Evolutionary conservation across 2,113 vertebrate species (phyloP).

Genomic region (Plecturocebus donacophilus): DNA sequence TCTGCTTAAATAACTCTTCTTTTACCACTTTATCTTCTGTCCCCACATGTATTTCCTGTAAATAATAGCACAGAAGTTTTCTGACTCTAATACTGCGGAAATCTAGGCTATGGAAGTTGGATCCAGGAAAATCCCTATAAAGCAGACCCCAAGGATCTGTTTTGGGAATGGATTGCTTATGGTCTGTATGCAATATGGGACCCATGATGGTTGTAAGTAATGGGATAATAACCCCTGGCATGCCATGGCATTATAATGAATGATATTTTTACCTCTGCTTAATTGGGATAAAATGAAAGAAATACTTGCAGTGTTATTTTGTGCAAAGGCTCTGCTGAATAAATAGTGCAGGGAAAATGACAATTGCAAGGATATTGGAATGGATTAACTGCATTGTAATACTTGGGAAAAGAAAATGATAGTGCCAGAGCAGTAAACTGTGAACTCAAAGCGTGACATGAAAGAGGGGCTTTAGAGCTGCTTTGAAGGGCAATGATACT

Average conservation of each 20-base stretch:
- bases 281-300: background rate
- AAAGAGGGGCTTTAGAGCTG: background rate
- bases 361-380: background rate
- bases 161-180: background rate
- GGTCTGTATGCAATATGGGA: fast-evolving
- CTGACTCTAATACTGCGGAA: background rate
- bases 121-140: background rate
- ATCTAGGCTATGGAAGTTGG: background rate
- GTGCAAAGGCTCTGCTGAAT: background rate
- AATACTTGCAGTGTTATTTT: background rate
- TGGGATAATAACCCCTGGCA: background rate
- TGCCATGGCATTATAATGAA: background rate
- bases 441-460: background rate
- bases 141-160: background rate
- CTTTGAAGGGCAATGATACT: too few species aligned
- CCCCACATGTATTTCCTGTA: background rate
- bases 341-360: background rate
- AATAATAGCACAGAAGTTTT: background rate
- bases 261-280: background rate
- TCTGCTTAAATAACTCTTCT: background rate
- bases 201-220: background rate
- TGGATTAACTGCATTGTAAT: background rate
- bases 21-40: background rate
- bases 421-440: background rate
- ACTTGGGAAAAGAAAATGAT: background rate